phyloP scores from a whole-genome alignment of 2,888 invertebrate species.

The Chydorus sphaericus region DNA sequence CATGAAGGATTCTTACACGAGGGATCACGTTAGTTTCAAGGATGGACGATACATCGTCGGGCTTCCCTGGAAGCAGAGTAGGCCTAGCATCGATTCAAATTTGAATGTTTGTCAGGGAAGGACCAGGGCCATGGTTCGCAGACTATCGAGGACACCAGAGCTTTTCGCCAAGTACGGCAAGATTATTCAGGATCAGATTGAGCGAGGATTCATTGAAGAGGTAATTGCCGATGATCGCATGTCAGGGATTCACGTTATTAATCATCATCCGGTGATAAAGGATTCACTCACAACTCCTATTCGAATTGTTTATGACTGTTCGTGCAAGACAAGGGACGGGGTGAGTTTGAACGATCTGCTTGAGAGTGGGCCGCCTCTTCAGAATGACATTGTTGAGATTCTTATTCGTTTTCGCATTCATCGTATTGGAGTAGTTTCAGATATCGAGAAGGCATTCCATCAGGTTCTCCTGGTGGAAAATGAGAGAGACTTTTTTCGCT shows the following conservation, averaged over 20 bases:
- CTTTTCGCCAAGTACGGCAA: neutral
- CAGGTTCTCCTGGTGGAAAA: conserved; percentile 21
- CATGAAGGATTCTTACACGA: neutral
- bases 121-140: neutral
- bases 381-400: conserved; percentile 22
- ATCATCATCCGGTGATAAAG: conserved; percentile 23
- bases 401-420: conserved; percentile 22
- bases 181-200: neutral
- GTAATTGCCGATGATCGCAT: neutral
- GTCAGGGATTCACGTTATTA: conserved; percentile 19
- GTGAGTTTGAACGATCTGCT: conserved; percentile 23
- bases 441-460: conserved; percentile 25
- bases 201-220: conserved; percentile 9
- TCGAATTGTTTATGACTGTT: conserved; percentile 25
- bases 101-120: neutral
- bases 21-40: neutral
- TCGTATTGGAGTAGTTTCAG: conserved; percentile 21
- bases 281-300: conserved; percentile 22
- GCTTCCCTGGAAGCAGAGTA: conserved; percentile 1
- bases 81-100: neutral
- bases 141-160: neutral
- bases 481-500: conserved; percentile 21
- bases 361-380: conserved; percentile 22
- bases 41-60: neutral
- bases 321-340: conserved; percentile 20